These are phyloP conservation scores for Plebejus argus DNA, from an alignment of 2,888 invertebrate genomes.

Conservation along the genomic window DNA sequence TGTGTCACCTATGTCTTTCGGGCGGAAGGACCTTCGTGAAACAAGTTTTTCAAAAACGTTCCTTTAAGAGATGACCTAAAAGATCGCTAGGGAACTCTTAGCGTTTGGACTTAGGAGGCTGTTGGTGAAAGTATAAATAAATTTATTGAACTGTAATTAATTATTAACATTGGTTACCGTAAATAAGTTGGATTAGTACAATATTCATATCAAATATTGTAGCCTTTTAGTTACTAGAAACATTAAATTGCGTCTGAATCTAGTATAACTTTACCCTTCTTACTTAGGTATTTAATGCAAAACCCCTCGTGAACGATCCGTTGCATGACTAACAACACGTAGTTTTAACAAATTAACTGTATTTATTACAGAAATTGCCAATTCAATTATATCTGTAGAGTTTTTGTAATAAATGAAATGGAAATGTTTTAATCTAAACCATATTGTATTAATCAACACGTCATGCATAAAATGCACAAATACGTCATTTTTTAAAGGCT, in stretches of 20 bases:
- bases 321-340: constrained; percentile 9
- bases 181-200: too few species aligned
- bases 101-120: too few species aligned
- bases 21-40: too few species aligned
- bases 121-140: too few species aligned
- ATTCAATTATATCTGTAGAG: constrained; percentile 21
- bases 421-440: not conserved
- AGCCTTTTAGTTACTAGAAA: not conserved
- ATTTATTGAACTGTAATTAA: too few species aligned
- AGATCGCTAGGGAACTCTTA: too few species aligned
- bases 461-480: not conserved
- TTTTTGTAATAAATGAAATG: not conserved
- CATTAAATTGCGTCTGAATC: not conserved
- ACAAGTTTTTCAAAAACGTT: too few species aligned
- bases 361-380: constrained; percentile 8
- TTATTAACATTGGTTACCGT: too few species aligned
- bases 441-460: not conserved
- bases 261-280: not conserved
- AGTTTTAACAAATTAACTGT: constrained; percentile 3
- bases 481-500: not conserved
- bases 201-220: too few species aligned
- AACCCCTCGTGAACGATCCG: not conserved
- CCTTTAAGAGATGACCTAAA: too few species aligned
- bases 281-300: not conserved
- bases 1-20: too few species aligned